A percentile compares a stretch with the other conserved stretches of the same genome.
Conservation (phyloP, 2,888 invertebrate species). For the Tachystola acroxantha region DNA sequence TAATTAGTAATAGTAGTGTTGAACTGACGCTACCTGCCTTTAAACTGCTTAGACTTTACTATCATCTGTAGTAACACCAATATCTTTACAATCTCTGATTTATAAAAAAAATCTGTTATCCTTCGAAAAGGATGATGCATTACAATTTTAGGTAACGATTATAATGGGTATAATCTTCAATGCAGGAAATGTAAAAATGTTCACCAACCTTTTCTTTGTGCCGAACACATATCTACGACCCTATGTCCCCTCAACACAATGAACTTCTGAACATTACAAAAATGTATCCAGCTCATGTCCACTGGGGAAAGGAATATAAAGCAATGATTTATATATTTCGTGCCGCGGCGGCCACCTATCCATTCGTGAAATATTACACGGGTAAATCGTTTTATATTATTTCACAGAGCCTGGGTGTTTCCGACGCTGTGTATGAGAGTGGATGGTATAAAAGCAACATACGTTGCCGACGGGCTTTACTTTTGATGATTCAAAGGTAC, state of each 20-base stretch:
- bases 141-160: too few relatives aligned
- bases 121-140: too few relatives aligned
- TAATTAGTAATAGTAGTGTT: too few relatives aligned
- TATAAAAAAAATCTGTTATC: too few relatives aligned
- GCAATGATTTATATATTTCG: conserved; percentile 7
- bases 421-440: conserved; percentile 54
- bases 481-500: conserved; percentile 53
- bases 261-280: conserved; percentile 2
- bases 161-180: too few relatives aligned
- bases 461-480: conserved; percentile 42
- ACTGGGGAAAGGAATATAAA: conserved; percentile 2
- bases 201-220: too few relatives aligned
- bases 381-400: conserved; percentile 2
- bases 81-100: too few relatives aligned
- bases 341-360: conserved; percentile 1
- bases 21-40: too few relatives aligned
- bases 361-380: conserved; percentile 2
- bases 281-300: conserved; percentile 2
- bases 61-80: too few relatives aligned
- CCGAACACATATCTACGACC: not conserved
- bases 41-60: too few relatives aligned
- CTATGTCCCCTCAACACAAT: conserved; percentile 1
- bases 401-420: conserved; percentile 49
- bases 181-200: too few relatives aligned
- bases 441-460: conserved; percentile 48